A percentile compares a stretch with the other conserved stretches of the same genome.
Evolutionary conservation across 2,888 invertebrate species (phyloP).

Genomic region (Nomada fabriciana): DNA sequence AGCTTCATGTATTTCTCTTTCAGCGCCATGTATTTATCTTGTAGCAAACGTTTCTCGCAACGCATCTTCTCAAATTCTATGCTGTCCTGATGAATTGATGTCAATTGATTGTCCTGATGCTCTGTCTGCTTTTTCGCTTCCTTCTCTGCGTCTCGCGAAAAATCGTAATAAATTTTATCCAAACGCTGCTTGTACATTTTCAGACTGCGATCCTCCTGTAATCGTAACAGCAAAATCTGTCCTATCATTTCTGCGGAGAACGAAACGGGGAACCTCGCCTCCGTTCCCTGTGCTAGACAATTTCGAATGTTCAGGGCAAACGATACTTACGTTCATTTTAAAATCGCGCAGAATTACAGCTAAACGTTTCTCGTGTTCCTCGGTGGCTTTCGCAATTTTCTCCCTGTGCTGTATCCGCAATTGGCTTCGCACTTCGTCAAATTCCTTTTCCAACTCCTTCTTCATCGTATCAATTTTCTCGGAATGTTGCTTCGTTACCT

Average conservation of each 20-base stretch:
- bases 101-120: no score
- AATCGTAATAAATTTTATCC: slow-evolving; percentile 87
- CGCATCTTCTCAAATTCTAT: slow-evolving; percentile 88
- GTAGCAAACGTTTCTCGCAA: slow-evolving; percentile 89
- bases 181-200: slow-evolving; percentile 89
- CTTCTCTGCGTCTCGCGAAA: slow-evolving; percentile 86
- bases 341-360: slow-evolving; percentile 85
- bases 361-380: slow-evolving; percentile 82
- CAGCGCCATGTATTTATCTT: slow-evolving; percentile 92
- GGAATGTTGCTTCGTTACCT: slow-evolving; percentile 84
- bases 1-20: slow-evolving; percentile 93
- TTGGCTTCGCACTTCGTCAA: slow-evolving; percentile 78
- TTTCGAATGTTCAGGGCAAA: not conserved
- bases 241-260: not conserved
- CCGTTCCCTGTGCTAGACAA: not conserved
- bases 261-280: not conserved
- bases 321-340: slow-evolving; percentile 87
- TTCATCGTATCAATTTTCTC: slow-evolving; percentile 87
- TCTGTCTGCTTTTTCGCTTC: slow-evolving; percentile 82
- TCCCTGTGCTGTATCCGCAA: slow-evolving; percentile 78
- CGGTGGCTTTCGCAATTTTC: slow-evolving; percentile 81
- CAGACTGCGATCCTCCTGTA: slow-evolving; percentile 89
- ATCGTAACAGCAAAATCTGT: slow-evolving; percentile 32
- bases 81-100: slow-evolving; percentile 77
- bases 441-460: slow-evolving; percentile 83